phyloP scores from a whole-genome alignment of 2,113 vertebrate species.

The Lepisosteus oculatus region DNA sequence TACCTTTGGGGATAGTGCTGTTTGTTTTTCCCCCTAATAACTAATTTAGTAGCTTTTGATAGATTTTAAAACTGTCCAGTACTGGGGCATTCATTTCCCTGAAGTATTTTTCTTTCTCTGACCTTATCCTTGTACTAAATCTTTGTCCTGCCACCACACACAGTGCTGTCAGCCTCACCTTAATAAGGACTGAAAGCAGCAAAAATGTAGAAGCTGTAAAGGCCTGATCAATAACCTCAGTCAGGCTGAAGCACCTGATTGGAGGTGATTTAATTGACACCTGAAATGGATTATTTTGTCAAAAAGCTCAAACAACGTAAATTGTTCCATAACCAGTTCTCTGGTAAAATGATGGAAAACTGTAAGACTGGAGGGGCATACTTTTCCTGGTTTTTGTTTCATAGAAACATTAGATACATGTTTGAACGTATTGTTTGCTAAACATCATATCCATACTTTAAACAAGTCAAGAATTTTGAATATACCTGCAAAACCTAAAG shows the following conservation, averaged over 20 bases:
- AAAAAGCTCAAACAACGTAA: no score
- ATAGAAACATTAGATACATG: no score
- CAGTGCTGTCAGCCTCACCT: neutral
- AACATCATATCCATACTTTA: no score
- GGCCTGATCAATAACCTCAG: constrained; percentile 69
- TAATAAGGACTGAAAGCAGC: constrained; percentile 38
- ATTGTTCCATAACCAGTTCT: no score
- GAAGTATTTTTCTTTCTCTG: constrained; percentile 41
- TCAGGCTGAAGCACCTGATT: constrained; percentile 59
- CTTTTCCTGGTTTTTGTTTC: no score
- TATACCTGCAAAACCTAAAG: no score
- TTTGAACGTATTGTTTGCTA: no score
- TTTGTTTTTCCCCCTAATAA: constrained; percentile 44
- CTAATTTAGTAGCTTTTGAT: constrained; percentile 48
- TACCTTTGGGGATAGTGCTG: constrained; percentile 46
- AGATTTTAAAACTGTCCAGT: constrained; percentile 45
- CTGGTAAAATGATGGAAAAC: no score
- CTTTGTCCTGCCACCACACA: constrained; percentile 56
- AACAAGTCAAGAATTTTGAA: no score
- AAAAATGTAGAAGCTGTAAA: constrained; percentile 66
- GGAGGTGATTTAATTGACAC: constrained; percentile 54
- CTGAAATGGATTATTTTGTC: neutral
- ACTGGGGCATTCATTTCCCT: constrained; percentile 32
- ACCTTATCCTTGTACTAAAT: constrained; percentile 69
- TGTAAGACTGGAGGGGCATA: no score